Conservation (phyloP, 2,797 vertebrate species). For the Alectoris magna region DNA sequence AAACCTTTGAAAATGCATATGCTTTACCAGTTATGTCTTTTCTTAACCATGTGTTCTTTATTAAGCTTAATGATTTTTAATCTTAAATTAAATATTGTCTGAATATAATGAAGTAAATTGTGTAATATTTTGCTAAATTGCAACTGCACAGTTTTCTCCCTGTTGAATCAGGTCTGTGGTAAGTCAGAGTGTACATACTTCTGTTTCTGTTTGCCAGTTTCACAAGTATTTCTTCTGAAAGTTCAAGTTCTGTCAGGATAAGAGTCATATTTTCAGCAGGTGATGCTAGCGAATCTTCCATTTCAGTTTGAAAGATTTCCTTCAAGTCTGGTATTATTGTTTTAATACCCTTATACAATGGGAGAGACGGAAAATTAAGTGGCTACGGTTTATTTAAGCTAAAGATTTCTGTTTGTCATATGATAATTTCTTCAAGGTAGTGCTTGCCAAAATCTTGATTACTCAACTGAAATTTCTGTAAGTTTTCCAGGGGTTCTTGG, state of each 20-base stretch:
- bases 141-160: neutral
- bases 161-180: neutral
- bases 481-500: neutral
- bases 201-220: neutral
- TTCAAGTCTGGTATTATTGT: neutral
- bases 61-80: neutral
- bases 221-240: neutral
- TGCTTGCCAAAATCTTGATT: neutral
- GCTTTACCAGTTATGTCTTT: neutral
- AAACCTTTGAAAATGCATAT: neutral
- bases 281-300: neutral
- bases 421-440: neutral
- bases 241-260: neutral
- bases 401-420: neutral
- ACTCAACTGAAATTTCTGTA: neutral
- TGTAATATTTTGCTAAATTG: neutral
- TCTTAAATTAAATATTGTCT: neutral
- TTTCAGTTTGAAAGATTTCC: neutral
- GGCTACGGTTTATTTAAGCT: neutral
- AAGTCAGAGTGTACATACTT: neutral
- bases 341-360: neutral
- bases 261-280: neutral
- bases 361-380: neutral
- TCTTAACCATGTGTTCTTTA: neutral
- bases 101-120: neutral